Evolutionary conservation across 2,797 vertebrate genomes (phyloP).

Genomic region (Lates japonicus): DNA sequence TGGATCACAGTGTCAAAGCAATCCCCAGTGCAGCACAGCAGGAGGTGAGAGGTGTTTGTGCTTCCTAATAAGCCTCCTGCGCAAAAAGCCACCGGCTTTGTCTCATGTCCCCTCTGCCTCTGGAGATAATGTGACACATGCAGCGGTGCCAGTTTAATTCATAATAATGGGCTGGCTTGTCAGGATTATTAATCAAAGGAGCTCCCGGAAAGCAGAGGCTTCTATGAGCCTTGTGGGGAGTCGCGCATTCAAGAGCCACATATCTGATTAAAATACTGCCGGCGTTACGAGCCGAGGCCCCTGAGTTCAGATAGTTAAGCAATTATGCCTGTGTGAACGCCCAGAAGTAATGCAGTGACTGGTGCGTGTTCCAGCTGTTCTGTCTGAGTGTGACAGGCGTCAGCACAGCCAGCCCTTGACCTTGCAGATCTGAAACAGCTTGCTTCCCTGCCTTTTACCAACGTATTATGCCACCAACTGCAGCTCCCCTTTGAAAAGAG

Average conservation of each 20-base stretch:
- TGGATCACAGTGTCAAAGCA: constrained; percentile 64
- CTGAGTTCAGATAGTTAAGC: constrained; percentile 55
- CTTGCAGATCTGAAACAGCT: constrained; percentile 65
- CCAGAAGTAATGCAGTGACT: constrained; percentile 46
- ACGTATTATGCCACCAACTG: constrained; percentile 65
- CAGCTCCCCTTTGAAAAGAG: constrained; percentile 64
- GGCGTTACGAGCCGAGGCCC: constrained; percentile 20
- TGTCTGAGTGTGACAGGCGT: constrained; percentile 70
- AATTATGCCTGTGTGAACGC: constrained; percentile 42
- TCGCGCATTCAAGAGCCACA: constrained; percentile 20
- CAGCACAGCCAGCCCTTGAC: constrained; percentile 79
- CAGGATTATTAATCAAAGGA: constrained; percentile 78
- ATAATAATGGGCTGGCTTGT: constrained; percentile 75
- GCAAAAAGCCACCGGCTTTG: constrained; percentile 49
- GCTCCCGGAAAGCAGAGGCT: constrained; percentile 59
- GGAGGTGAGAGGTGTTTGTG: constrained; percentile 67
- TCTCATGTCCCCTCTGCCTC: constrained; percentile 57
- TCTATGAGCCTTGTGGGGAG: constrained; percentile 49
- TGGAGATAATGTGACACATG: constrained; percentile 67
- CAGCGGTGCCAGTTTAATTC: constrained; percentile 70
- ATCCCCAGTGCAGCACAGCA: constrained; percentile 42
- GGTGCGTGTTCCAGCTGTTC: constrained; percentile 76
- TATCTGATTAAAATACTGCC: constrained; percentile 63
- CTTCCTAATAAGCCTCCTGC: constrained; percentile 71
- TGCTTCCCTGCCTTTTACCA: constrained; percentile 57